Base-by-base conservation (phyloP, 37 sponge, comb jelly and placozoan species). In the Halisarca cf. caerulea region DNA sequence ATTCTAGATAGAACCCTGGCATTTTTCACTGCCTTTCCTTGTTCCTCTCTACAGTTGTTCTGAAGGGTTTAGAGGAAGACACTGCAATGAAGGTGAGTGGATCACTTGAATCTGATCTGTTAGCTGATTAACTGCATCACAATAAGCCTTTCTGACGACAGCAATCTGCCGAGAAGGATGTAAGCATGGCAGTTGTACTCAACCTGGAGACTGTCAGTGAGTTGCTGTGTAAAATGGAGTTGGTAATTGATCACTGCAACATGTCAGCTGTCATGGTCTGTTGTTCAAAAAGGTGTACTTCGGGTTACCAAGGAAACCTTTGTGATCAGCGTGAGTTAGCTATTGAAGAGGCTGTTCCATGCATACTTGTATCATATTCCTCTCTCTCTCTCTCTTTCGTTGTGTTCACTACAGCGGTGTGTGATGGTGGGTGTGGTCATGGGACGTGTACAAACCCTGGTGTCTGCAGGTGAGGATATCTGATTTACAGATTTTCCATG, bases 151-250 rank as follows among this genome's bases (percentile, higher is more conserved):
- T n/a, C n/a, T n/a, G n/a, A 28, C 58, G n/a, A 28, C 40, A 89
- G 89, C 85, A 7, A 37, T 89, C 23, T 89, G 89, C 25, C 5
- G 30, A 14, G 30, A 33, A 25, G 85, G 81, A 0, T 89, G 89
- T 57, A 27, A 14, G 20, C 44, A 37, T 44, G 88, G 88, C 44
- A 1, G 15, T 35, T 88, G 88, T 42, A 77, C 55, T 71, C 0
- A 38, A 1, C 83, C 88, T 32, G 79, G 79, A 24, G 83, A 88
- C 54, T 88, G 88, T 77, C 33, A 21, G 83, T 88, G 79, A 44
- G 28, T 42, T 9, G 37, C 51, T 24, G 51, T 1, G 28, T 43
- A 3, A 7, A 37, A 20, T 44, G 5, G 40, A 0, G 4, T n/a
- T 11, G 11, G 11, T 47, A 47, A 14, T 6, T 47, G 51, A 47